Base-by-base conservation (phyloP, 2,113 vertebrate genomes). In the Oryzias curvinotus region DNA sequence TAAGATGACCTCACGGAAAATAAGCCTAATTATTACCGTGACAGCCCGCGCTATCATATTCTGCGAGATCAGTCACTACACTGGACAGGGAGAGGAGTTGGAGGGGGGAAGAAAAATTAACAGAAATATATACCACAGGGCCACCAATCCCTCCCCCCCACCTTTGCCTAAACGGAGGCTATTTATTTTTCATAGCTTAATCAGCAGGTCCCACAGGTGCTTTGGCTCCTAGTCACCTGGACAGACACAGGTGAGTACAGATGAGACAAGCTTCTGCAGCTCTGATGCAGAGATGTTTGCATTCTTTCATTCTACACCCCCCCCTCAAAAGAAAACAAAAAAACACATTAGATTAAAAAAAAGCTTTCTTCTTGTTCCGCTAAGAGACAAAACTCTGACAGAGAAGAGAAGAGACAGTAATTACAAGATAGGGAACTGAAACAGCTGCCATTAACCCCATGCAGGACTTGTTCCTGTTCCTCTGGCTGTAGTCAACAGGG, bases 1-100 rank as follows among this genome's bases (percentile, higher is more conserved):
- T 92, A 92, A 92, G 83, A 78, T 90, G 91, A 92, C 89, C 90
- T 88, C 89, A 90, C 55, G 90, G 90, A 91, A 92, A 91, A 92
- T 90, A 84, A 87, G 86, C 84, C 91, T 92, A 92, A 92, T 91
- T 91, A 92, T 91, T 89, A 88, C 87, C 74, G 89, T 91, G 90
- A 92, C 90, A 90, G 90, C 82, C 88, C 76, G 52, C 74, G 87
- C 91, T 91, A 92, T 92, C 91, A 91, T 92, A 92, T 92, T 92
- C 90, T 84, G 85, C 86, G 83, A 85, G 85, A 90, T 90, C 88
- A 90, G 87, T 89, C 88, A 80, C 82, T 86, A 86, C 85, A 79
- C 61, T 58, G 77, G 68, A 77, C 81, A 44, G 63, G 51, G 59
- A 48, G 59, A 36, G 4, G 58, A 36, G 36, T 36, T 36, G 36